These are phyloP conservation scores for Drosophila nigromelanica DNA, from an alignment of 1,140 invertebrate genomes.

Conservation along the genomic window DNA sequence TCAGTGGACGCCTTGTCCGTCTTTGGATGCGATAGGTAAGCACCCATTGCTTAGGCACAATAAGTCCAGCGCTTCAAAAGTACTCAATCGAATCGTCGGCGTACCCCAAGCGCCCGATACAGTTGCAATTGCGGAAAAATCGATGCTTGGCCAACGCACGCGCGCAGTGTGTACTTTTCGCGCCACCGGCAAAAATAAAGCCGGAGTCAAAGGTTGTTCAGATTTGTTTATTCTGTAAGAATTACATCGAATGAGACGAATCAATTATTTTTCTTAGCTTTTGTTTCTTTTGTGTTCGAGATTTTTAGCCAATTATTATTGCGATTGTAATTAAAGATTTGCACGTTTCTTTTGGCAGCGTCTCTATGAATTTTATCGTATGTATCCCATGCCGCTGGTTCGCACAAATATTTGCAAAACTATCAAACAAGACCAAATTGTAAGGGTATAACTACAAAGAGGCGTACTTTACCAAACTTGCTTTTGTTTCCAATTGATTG, in stretches of 20 bases:
- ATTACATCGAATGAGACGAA: constrained; percentile 6
- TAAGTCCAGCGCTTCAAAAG: constrained; percentile 8
- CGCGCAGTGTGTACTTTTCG: constrained; percentile 52
- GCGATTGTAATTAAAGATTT: constrained; percentile 5
- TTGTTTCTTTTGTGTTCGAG: neutral
- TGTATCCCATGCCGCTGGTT: constrained; percentile 44
- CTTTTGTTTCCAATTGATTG: neutral
- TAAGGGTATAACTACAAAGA: neutral
- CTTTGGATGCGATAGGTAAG: constrained; percentile 94
- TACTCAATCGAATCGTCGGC: neutral
- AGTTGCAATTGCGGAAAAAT: constrained; percentile 49
- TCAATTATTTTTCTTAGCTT: neutral
- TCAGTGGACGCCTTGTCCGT: constrained; percentile 94
- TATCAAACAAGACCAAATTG: neutral
- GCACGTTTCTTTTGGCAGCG: constrained; percentile 14
- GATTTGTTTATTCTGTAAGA: constrained; percentile 27
- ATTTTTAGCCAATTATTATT: neutral
- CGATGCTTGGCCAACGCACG: constrained; percentile 60
- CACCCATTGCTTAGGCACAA: constrained; percentile 88
- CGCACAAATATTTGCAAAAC: constrained; percentile 11
- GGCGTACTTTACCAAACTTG: constrained; percentile 22
- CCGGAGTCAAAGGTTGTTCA: constrained; percentile 38
- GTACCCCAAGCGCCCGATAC: neutral
- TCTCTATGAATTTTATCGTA: constrained; percentile 31
- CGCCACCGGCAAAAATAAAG: constrained; percentile 61